Evolutionary conservation across 2,113 vertebrate genomes (phyloP).

Genomic region (Oryzias woworae): DNA sequence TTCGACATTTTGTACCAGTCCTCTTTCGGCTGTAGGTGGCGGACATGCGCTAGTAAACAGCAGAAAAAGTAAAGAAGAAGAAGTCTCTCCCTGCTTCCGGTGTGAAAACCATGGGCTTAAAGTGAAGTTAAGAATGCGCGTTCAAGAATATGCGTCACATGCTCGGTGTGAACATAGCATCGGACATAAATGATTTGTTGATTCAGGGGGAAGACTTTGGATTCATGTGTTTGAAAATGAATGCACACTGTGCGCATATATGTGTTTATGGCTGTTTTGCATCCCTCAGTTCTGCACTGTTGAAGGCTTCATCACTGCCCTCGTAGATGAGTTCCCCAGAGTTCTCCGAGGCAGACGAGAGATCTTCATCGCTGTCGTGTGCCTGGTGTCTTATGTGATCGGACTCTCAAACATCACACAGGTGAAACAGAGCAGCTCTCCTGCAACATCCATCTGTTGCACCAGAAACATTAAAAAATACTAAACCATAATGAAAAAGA

Average conservation of each 20-base stretch:
- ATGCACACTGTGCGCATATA: conserved; percentile 1
- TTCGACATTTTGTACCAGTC: too few relatives aligned
- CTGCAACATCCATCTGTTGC: not conserved
- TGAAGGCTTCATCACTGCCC: conserved; percentile 96
- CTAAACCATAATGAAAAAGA: conserved; percentile 19
- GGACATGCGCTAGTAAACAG: too few relatives aligned
- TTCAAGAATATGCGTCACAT: too few relatives aligned
- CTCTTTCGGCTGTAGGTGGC: too few relatives aligned
- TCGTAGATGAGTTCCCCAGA: conserved; percentile 94
- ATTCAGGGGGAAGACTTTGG: too few relatives aligned
- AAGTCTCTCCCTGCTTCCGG: too few relatives aligned
- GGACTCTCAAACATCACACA: conserved; percentile 98
- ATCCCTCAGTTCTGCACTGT: conserved; percentile 92
- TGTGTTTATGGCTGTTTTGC: conserved; percentile 24
- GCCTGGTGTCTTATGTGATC: conserved; percentile 92
- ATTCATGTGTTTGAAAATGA: too few relatives aligned
- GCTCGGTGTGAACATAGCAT: too few relatives aligned
- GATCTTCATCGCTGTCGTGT: conserved; percentile 93
- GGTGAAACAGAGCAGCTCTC: conserved; percentile 71
- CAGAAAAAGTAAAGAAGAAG: too few relatives aligned
- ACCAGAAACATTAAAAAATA: not conserved
- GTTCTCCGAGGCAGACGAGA: conserved; percentile 87
- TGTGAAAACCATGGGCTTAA: too few relatives aligned
- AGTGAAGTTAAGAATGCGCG: too few relatives aligned
- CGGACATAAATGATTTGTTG: conserved; percentile 31